Evolutionary conservation across 2,113 vertebrate genomes (phyloP), one percentile per base, ranked within the genome.

Genomic region (Pungitius pungitius): DNA sequence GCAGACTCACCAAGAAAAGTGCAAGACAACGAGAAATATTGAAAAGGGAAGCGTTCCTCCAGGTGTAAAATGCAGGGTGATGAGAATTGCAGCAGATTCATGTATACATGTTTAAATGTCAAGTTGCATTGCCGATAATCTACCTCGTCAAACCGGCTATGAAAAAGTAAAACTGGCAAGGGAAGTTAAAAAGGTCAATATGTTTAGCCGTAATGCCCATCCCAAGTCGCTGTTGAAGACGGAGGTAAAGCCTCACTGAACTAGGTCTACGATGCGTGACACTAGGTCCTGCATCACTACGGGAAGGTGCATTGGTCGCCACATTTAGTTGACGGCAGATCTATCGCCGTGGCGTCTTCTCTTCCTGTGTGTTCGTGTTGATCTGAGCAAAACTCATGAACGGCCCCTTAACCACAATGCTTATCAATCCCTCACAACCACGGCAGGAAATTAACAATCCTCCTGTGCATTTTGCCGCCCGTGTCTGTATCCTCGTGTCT

Each of bases 371-470:
- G 26, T 67, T 75, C 6, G 59, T 83, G 49, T 63, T 69, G 30
- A 72, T 54, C 72, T 67, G 37, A 81, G 20, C 11, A 63, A 30
- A 35, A 66, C 61, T 62, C 64, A 62, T 17, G 6, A 37, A 71
- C 10, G 81, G 52, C 60, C 55, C 5, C 0, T 75, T 39, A 15
- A 62, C 17, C 54, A 30, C 69, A 56, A 35, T 69, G 37, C 87
- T 33, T 71, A 60, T 81, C 80, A 76, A 74, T 45, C 59, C 58
- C 73, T 80, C 71, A 69, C 11, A 20, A 49, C 61, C 62, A 35
- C 24, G 26, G 77, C 63, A 82, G 86, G 84, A 87, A 86, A 88
- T 90, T 42, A 83, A 85, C 80, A 84, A 89, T 90, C 83, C 87
- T 11, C 40, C 57, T 65, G 47, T 74, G 56, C 74, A 77, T 83